These are phyloP conservation scores for Gambusia affinis DNA, from an alignment of 2,113 vertebrate species.

Conservation along the genomic window DNA sequence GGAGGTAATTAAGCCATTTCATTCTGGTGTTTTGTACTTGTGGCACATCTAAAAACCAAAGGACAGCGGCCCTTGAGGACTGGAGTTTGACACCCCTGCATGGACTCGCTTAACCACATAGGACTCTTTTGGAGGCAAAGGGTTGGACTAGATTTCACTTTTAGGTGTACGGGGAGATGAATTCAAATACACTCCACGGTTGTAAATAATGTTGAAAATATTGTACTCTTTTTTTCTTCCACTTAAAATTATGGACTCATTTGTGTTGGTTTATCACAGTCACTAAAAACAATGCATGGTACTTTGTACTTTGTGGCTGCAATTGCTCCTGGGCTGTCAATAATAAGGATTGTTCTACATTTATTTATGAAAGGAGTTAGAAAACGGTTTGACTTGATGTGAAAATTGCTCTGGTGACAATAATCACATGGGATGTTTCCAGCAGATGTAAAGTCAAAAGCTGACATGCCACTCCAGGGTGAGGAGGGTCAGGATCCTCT, in stretches of 20 bases:
- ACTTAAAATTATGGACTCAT: background rate
- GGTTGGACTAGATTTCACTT: too few relatives aligned
- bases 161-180: too few relatives aligned
- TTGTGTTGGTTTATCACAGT: background rate
- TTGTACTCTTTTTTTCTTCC: background rate
- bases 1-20: too few relatives aligned
- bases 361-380: too few relatives aligned
- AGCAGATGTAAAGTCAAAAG: conserved; percentile 90
- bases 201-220: background rate
- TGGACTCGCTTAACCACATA: too few relatives aligned
- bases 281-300: background rate
- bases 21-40: too few relatives aligned
- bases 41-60: too few relatives aligned
- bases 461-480: conserved; percentile 78
- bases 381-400: too few relatives aligned
- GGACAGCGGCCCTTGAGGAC: too few relatives aligned
- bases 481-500: conserved; percentile 84
- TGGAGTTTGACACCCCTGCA: too few relatives aligned
- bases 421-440: conserved; percentile 4
- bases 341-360: background rate
- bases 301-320: background rate
- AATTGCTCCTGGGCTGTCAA: background rate
- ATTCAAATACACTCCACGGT: too few relatives aligned
- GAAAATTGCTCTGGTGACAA: background rate
- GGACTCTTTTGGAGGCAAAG: too few relatives aligned